Evolutionary conservation across 2,888 invertebrate species (phyloP).

Genomic region (Ganaspis brasiliensis): DNA sequence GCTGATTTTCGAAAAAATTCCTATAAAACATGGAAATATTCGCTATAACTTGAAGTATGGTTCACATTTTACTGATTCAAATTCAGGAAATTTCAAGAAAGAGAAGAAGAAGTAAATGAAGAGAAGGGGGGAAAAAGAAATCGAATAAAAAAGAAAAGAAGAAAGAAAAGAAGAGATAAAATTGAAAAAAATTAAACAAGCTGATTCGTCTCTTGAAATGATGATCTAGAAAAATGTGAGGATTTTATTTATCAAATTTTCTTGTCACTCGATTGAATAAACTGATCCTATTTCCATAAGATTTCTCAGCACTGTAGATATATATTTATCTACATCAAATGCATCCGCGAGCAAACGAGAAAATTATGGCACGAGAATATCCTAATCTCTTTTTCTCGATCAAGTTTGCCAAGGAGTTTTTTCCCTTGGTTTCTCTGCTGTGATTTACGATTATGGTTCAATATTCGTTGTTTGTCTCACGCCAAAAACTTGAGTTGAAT

Average conservation of each 20-base stretch:
- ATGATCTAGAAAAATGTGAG: background rate
- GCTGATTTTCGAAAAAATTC: no score
- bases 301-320: background rate
- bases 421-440: background rate
- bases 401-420: constrained; percentile 25
- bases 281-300: constrained; percentile 10
- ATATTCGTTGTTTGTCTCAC: constrained; percentile 21
- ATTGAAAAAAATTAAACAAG: no score
- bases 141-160: no score
- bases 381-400: constrained; percentile 40
- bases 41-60: no score
- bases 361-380: constrained; percentile 42
- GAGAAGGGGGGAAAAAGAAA: no score
- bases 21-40: no score
- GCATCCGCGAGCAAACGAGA: constrained; percentile 40
- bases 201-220: background rate
- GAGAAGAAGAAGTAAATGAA: no score
- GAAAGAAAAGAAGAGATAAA: no score
- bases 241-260: constrained; percentile 12
- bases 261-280: constrained; percentile 11
- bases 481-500: background rate
- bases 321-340: constrained; percentile 16
- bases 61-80: no score
- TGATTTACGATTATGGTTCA: constrained; percentile 35
- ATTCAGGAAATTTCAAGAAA: no score